phyloP scores from a whole-genome alignment of 2,797 vertebrate genomes.

The Staurois parvus region DNA sequence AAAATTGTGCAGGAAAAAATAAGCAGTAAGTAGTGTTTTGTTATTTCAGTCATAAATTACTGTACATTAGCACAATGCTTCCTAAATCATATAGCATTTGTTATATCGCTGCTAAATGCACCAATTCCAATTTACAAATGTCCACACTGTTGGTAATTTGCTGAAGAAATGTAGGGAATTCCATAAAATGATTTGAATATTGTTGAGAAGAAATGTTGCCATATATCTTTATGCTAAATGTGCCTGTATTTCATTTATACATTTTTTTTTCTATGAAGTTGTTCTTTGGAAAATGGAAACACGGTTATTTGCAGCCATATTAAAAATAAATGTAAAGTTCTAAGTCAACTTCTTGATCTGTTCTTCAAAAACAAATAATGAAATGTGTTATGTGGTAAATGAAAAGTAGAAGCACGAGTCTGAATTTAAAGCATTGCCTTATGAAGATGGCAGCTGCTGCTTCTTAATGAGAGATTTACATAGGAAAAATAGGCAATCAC shows the following conservation, averaged over 20 bases:
- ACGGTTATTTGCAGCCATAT: conserved; percentile 17
- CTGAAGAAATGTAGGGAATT: background rate
- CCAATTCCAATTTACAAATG: background rate
- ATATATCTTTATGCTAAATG: conserved; percentile 13
- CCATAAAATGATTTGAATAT: conserved; percentile 2
- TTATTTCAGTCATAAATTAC: background rate
- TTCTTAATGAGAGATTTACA: conserved; percentile 52
- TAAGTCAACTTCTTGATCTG: conserved; percentile 25
- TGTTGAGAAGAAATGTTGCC: background rate
- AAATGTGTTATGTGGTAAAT: conserved; percentile 22
- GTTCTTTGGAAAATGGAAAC: conserved; percentile 19
- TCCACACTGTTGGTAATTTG: background rate
- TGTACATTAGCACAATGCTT: background rate
- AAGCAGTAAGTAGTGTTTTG: background rate
- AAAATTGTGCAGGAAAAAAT: no score
- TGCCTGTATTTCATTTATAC: background rate
- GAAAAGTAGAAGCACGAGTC: conserved; percentile 1
- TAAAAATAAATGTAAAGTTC: conserved; percentile 42
- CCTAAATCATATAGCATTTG: background rate
- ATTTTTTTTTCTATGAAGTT: conserved; percentile 8
- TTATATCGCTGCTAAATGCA: background rate
- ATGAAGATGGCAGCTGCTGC: conserved; percentile 54
- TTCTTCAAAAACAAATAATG: conserved; percentile 18
- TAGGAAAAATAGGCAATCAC: conserved; percentile 49
- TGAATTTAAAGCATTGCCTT: conserved; percentile 24